phyloP scores from a whole-genome alignment of 53 echinoderm and acorn worm species.

The Echinometra lucunter region DNA sequence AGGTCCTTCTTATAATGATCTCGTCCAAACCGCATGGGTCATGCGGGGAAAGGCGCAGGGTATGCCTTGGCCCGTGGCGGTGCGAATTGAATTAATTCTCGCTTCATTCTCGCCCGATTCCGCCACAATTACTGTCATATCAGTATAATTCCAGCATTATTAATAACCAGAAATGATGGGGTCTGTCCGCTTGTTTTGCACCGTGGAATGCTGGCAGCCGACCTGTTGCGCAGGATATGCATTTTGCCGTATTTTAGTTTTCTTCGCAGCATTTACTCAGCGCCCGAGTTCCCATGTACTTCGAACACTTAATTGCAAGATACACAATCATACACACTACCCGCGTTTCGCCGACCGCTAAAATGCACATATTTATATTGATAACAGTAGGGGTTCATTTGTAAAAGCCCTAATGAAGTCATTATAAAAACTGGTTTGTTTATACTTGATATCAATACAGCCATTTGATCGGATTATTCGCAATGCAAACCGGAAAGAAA shows the following conservation, averaged over 20 bases:
- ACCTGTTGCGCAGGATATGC: conserved; percentile 32
- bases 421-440: conserved; percentile 35
- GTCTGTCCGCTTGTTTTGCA: background rate
- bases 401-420: conserved; percentile 42
- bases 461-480: background rate
- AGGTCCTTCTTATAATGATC: background rate
- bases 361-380: conserved; percentile 28
- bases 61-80: background rate
- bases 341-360: conserved; percentile 4
- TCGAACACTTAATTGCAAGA: background rate
- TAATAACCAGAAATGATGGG: background rate
- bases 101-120: background rate
- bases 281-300: background rate
- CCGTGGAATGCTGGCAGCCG: background rate
- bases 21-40: background rate
- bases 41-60: background rate
- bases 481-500: conserved; percentile 10
- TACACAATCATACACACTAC: background rate
- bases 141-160: conserved; percentile 28
- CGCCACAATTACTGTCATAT: conserved; percentile 15
- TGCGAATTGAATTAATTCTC: conserved; percentile 44
- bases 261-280: background rate
- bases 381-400: conserved; percentile 45
- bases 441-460: conserved; percentile 35
- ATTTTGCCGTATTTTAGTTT: background rate